Conservation (phyloP, 2,113 vertebrate species). For the Propithecus coquereli region DNA sequence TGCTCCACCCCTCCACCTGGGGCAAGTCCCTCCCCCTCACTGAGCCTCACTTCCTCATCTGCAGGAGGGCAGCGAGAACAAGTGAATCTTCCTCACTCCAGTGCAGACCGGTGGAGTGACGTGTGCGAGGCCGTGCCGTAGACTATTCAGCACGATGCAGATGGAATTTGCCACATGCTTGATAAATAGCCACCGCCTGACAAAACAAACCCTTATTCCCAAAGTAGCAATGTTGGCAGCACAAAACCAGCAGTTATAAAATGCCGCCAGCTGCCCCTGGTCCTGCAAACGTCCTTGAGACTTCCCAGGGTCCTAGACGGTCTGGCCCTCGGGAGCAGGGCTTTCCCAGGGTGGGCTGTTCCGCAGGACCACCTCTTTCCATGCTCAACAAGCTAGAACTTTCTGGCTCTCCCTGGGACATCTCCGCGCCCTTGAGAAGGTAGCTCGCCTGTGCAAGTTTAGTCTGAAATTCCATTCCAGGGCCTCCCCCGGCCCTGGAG, state of each 20-base stretch:
- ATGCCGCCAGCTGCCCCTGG: not conserved
- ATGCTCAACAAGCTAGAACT: conserved; percentile 49
- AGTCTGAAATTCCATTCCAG: conserved; percentile 78
- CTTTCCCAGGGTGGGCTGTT: conserved; percentile 11
- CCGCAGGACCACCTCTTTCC: conserved; percentile 8
- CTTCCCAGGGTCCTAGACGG: not conserved
- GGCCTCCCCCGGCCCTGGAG: conserved; percentile 72
- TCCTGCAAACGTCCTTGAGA: not conserved
- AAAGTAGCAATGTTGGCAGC: not conserved
- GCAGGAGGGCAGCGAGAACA: too few relatives aligned
- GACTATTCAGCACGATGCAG: not conserved
- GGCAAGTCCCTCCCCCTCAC: accelerated
- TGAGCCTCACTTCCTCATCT: not conserved
- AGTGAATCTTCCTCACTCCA: accelerated
- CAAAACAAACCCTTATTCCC: not conserved
- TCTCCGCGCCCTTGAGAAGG: conserved; percentile 80
- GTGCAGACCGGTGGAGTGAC: too few relatives aligned
- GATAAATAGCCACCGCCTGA: not conserved
- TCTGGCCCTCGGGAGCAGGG: accelerated
- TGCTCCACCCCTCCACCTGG: not conserved
- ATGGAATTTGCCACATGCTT: not conserved
- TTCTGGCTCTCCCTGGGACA: conserved; percentile 40
- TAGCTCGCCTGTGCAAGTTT: conserved; percentile 73
- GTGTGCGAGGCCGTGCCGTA: not conserved
- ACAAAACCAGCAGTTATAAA: not conserved